phyloP scores from a whole-genome alignment of 2,113 vertebrate species.

The Amphiprion percula region DNA sequence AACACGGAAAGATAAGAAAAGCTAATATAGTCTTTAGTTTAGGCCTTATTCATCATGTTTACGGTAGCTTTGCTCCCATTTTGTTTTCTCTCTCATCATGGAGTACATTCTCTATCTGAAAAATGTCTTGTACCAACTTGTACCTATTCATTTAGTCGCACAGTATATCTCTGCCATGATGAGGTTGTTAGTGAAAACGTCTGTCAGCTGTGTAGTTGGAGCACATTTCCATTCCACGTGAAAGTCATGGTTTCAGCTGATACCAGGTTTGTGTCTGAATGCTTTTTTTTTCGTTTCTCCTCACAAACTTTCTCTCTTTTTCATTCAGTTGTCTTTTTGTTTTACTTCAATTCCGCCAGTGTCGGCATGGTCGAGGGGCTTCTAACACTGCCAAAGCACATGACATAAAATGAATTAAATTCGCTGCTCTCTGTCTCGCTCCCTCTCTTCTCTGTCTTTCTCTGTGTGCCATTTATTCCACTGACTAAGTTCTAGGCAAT shows the following conservation, averaged over 20 bases:
- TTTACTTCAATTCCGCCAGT: neutral
- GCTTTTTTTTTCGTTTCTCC: neutral
- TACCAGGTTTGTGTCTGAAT: neutral
- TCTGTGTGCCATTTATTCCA: constrained; percentile 8
- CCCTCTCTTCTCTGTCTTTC: neutral
- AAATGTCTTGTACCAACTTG: constrained; percentile 21
- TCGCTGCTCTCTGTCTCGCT: neutral
- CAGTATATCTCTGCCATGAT: constrained; percentile 51
- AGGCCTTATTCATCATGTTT: constrained; percentile 4
- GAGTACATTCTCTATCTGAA: constrained; percentile 27
- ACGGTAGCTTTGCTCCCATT: neutral
- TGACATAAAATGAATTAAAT: constrained; percentile 14
- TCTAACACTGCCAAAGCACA: constrained; percentile 10
- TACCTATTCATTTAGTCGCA: constrained; percentile 37
- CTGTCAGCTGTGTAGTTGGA: constrained; percentile 56
- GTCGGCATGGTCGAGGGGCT: constrained; percentile 8
- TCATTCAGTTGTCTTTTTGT: neutral
- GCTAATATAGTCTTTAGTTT: constrained; percentile 27
- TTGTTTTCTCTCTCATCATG: constrained; percentile 25
- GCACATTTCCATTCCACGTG: constrained; percentile 14
- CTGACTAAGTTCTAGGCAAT: constrained; percentile 39
- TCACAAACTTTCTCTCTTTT: constrained; percentile 7
- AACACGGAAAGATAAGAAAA: constrained; percentile 11
- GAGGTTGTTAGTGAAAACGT: constrained; percentile 66
- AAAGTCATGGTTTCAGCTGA: constrained; percentile 37